Conservation (phyloP, 2,888 invertebrate genomes). For the Caenorhabditis afra region DNA sequence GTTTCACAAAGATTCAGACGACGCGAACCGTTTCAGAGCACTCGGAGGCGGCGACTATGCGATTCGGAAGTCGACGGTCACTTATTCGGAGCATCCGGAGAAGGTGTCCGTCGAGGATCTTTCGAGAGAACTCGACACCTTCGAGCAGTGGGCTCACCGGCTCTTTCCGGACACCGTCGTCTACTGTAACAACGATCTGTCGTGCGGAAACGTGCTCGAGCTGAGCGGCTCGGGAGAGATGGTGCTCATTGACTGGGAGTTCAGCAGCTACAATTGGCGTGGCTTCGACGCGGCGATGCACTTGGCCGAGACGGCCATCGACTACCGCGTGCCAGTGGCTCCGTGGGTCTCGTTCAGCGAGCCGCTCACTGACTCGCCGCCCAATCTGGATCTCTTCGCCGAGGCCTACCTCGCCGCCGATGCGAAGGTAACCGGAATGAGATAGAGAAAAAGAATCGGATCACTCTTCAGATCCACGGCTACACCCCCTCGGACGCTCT, state of each 20-base stretch:
- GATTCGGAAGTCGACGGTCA: constrained; percentile 18
- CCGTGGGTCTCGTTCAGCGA: constrained; percentile 33
- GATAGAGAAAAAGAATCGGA: too few species aligned
- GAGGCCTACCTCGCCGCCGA: constrained; percentile 38
- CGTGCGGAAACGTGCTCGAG: constrained; percentile 42
- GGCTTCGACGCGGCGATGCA: constrained; percentile 47
- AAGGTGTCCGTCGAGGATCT: constrained; percentile 26
- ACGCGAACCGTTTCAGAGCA: constrained; percentile 6
- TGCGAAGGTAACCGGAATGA: constrained; percentile 22
- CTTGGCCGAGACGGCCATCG: constrained; percentile 37
- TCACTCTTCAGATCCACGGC: constrained; percentile 21
- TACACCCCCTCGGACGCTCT: constrained; percentile 20
- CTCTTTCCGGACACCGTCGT: constrained; percentile 30
- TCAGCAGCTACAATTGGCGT: constrained; percentile 31
- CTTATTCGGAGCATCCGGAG: constrained; percentile 29
- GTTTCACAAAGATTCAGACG: background rate
- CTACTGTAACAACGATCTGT: constrained; percentile 37
- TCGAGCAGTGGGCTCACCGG: constrained; percentile 24
- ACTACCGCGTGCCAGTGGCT: constrained; percentile 12
- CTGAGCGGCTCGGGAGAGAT: constrained; percentile 13
- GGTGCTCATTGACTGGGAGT: constrained; percentile 38
- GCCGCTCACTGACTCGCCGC: constrained; percentile 28
- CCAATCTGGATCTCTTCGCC: constrained; percentile 22
- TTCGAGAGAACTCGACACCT: constrained; percentile 23
- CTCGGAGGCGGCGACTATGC: constrained; percentile 29